phyloP scores from a whole-genome alignment of 2,113 vertebrate genomes.

The Calyptommatus sinebrachiatus region DNA sequence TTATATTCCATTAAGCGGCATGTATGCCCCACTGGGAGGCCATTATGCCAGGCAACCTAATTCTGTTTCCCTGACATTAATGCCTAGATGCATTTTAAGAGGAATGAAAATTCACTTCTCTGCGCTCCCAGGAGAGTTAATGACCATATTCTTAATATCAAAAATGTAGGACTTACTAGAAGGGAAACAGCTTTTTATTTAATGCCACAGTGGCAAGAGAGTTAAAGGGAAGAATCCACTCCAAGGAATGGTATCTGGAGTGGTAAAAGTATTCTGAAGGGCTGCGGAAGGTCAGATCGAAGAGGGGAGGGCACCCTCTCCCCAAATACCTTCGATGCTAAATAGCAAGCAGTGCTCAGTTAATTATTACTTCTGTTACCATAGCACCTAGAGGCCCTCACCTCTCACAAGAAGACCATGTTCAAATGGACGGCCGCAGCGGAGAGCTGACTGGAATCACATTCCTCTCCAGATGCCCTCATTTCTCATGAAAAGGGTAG shows the following conservation, averaged over 20 bases:
- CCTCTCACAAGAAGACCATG: background rate
- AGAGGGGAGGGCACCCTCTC: background rate
- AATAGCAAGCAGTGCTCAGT: background rate
- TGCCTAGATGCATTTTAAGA: background rate
- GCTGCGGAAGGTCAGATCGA: background rate
- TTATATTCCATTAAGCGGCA: constrained; percentile 32
- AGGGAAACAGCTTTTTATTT: background rate
- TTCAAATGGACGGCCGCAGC: background rate
- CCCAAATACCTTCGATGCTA: background rate
- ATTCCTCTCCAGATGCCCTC: background rate
- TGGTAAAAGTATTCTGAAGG: background rate
- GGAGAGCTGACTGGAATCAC: too few relatives aligned
- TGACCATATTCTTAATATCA: constrained; percentile 1
- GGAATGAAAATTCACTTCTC: background rate
- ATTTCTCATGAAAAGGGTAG: background rate
- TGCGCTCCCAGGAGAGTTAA: constrained; percentile 1
- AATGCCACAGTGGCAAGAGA: background rate
- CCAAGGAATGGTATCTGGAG: background rate
- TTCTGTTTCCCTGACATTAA: background rate
- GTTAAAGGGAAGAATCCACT: background rate
- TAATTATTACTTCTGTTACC: constrained; percentile 31
- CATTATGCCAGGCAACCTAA: background rate
- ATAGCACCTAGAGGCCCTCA: constrained; percentile 13
- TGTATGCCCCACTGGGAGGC: background rate
- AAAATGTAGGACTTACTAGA: background rate